Evolutionary conservation across 2,113 vertebrate genomes (phyloP).

Genomic region (Pollimyrus isidori): DNA sequence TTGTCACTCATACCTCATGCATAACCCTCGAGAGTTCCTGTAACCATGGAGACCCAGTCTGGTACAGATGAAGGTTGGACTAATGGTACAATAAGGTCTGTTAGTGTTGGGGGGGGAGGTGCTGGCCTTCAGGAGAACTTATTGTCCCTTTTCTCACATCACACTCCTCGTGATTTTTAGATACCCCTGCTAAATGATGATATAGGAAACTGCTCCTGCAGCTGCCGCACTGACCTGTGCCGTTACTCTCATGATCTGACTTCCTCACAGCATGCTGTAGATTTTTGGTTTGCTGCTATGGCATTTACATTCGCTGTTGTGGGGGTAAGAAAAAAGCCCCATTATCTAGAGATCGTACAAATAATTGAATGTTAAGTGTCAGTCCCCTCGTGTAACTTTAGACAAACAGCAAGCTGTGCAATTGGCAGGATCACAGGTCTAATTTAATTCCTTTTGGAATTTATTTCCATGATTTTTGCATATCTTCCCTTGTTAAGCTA

Average conservation of each 20-base stretch:
- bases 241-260: not conserved
- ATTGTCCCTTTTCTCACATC: not conserved
- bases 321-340: not conserved
- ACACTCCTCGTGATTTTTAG: not conserved
- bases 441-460: not conserved
- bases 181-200: not conserved
- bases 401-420: not conserved
- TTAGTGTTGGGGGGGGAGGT: not conserved
- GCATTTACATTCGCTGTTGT: not conserved
- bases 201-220: not conserved
- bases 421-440: not conserved
- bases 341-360: not conserved
- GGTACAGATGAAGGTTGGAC: not conserved
- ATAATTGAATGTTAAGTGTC: not conserved
- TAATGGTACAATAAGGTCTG: not conserved
- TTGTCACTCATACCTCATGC: not conserved
- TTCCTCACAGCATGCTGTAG: slow-evolving; percentile 20
- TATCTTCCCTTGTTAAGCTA: not conserved
- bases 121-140: not conserved
- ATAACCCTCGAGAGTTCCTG: not conserved
- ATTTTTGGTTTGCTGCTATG: not conserved
- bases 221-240: not conserved
- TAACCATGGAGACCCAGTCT: not conserved
- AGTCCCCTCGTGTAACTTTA: not conserved
- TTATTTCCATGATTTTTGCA: not conserved